A percentile compares a stretch with the other conserved stretches of the same genome.
These are phyloP conservation scores for Poecile montanus DNA, from an alignment of 2,797 vertebrate species.

Conservation along the genomic window DNA sequence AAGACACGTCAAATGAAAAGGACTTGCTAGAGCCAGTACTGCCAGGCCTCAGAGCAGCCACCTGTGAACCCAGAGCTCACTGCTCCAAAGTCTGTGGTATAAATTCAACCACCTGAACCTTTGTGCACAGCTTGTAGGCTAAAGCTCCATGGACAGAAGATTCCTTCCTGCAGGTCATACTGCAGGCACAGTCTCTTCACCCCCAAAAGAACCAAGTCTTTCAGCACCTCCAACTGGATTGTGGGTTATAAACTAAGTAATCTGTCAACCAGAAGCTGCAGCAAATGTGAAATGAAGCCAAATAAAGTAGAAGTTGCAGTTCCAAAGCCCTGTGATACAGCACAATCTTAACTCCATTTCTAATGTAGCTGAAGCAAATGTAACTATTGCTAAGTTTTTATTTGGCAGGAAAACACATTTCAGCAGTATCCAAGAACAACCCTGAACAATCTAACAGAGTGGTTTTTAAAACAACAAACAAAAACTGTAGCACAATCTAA, in stretches of 20 bases:
- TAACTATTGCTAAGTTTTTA: constrained; percentile 36
- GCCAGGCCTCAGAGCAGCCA: not conserved
- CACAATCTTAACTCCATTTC: not conserved
- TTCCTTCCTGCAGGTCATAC: not conserved
- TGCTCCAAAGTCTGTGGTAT: not conserved
- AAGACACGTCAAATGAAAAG: not conserved
- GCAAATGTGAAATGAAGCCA: not conserved
- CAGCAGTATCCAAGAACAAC: constrained; percentile 13
- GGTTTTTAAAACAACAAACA: constrained; percentile 12
- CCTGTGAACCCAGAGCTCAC: not conserved
- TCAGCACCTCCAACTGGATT: not conserved
- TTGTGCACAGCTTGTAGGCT: not conserved
- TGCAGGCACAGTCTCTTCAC: not conserved
- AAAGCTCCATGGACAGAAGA: not conserved
- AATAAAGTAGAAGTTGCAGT: not conserved
- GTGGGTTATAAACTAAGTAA: not conserved
- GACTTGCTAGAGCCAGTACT: not conserved
- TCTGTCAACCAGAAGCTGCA: not conserved
- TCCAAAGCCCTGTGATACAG: not conserved
- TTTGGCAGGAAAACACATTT: constrained; percentile 17
- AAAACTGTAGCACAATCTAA: not conserved
- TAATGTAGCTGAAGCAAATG: not conserved
- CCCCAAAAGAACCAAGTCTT: not conserved
- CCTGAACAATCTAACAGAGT: not conserved
- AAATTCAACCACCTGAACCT: not conserved